These are phyloP conservation scores for Bombus superbus DNA, from an alignment of 1,140 invertebrate species.

Conservation along the genomic window DNA sequence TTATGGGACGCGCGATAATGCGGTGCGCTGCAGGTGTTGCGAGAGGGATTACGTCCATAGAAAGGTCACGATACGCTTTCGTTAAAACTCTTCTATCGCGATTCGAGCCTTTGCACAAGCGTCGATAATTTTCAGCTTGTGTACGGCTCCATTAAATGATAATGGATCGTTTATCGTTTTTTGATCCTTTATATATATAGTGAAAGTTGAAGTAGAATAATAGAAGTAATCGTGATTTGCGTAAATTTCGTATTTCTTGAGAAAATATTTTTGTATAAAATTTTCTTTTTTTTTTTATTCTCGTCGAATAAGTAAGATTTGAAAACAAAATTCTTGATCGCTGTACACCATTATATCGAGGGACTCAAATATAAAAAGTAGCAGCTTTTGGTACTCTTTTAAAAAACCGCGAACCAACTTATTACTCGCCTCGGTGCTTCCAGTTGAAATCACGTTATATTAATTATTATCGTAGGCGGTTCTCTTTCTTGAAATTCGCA, in stretches of 20 bases:
- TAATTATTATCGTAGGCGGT: not conserved
- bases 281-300: not conserved
- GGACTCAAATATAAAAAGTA: no score
- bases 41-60: not conserved
- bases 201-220: not conserved
- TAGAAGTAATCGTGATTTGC: no score
- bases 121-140: not conserved
- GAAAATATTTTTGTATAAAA: not conserved
- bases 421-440: not conserved
- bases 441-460: not conserved
- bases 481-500: no score
- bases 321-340: no score
- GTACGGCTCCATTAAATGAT: not conserved
- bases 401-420: no score
- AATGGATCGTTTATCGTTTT: not conserved
- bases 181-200: no score
- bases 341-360: no score
- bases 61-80: not conserved
- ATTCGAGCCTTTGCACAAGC: not conserved
- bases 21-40: slow-evolving; percentile 12
- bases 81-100: not conserved
- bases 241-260: no score
- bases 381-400: no score
- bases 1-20: slow-evolving; percentile 2
- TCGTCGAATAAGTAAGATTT: no score